Evolutionary conservation across 92 coral and sea anemone species (phyloP).

Genomic region (Phenganax marumi): DNA sequence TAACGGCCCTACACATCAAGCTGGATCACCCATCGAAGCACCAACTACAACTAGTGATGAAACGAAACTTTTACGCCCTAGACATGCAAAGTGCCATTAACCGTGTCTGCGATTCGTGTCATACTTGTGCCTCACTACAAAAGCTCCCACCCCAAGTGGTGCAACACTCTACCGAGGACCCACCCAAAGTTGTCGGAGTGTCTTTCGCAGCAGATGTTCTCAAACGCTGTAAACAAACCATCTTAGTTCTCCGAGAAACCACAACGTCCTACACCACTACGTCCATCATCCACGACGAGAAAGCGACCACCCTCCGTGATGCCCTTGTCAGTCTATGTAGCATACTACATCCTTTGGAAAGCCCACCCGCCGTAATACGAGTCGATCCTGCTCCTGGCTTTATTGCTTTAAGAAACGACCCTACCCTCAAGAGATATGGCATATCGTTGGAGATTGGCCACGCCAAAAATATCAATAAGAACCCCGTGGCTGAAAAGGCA

Average conservation of each 20-base stretch:
- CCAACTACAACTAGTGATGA: conserved; percentile 37
- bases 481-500: conserved; percentile 60
- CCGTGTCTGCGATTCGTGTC: conserved; percentile 19
- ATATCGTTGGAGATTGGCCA: conserved; percentile 53
- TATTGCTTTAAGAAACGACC: conserved; percentile 10
- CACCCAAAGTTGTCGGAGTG: conserved; percentile 36
- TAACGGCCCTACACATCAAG: conserved; percentile 46
- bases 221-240: conserved; percentile 29
- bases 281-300: conserved; percentile 43
- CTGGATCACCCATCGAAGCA: conserved; percentile 42
- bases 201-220: conserved; percentile 31
- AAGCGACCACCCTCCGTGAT: conserved; percentile 49
- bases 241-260: conserved; percentile 15
- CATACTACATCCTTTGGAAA: conserved; percentile 17
- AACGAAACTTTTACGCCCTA: conserved; percentile 44
- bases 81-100: conserved; percentile 33
- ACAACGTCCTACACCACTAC: conserved; percentile 36
- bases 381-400: conserved; percentile 9
- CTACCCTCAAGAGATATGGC: neutral
- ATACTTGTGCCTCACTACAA: conserved; percentile 31
- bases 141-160: conserved; percentile 10
- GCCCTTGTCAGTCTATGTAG: conserved; percentile 44
- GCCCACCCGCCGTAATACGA: conserved; percentile 19
- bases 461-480: too few relatives aligned
- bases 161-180: conserved; percentile 20